Conservation (phyloP, 2,113 vertebrate genomes). For the Leucopsar rothschildi region DNA sequence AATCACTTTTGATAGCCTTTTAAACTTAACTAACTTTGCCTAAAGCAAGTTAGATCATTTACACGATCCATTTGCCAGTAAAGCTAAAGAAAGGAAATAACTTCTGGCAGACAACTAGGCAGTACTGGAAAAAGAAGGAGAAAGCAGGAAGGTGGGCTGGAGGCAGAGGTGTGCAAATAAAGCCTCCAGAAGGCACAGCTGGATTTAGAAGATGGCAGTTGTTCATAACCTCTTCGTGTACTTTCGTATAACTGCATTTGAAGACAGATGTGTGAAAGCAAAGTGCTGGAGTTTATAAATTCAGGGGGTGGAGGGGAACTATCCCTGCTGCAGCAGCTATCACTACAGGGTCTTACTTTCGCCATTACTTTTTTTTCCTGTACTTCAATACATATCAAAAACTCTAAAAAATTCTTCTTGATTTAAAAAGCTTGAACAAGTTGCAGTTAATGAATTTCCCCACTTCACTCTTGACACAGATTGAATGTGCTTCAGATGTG, state of each 20-base stretch:
- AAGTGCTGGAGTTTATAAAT: background rate
- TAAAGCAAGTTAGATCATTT: slow-evolving; percentile 31
- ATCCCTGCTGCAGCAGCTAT: background rate
- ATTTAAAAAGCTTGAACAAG: background rate
- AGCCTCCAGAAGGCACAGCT: background rate
- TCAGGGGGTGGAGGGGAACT: background rate
- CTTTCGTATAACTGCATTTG: background rate
- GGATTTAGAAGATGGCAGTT: background rate
- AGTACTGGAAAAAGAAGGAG: background rate
- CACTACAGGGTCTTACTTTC: background rate
- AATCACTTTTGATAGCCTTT: slow-evolving; percentile 27
- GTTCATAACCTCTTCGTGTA: background rate
- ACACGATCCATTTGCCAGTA: background rate
- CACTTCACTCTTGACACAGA: background rate
- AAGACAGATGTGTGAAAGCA: background rate
- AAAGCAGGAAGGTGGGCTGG: background rate
- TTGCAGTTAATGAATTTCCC: background rate
- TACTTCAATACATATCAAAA: background rate
- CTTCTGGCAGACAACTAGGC: background rate
- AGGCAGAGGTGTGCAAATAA: background rate
- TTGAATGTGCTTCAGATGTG: background rate
- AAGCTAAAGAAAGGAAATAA: background rate
- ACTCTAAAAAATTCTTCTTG: background rate
- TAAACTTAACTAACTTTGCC: slow-evolving; percentile 29
- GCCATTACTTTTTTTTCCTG: background rate